Percentiles rank a stretch among this genome's conserved stretches.
phyloP scores from a whole-genome alignment of 2,888 invertebrate genomes.

The Plebejus melissa region DNA sequence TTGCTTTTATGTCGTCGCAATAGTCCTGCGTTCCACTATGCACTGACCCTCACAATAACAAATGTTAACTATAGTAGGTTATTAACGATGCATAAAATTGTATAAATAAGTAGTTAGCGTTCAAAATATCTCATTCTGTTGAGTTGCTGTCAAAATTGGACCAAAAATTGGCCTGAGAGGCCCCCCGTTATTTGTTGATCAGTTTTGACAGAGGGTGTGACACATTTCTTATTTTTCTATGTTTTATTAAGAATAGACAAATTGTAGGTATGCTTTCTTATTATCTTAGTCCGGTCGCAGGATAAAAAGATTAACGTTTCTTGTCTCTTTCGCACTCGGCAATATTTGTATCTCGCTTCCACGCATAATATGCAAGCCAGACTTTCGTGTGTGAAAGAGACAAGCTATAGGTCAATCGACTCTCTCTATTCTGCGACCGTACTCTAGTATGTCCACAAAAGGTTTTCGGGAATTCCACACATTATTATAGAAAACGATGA shows the following conservation, averaged over 20 bases:
- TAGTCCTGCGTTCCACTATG: neutral
- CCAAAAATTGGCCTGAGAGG: slow-evolving; percentile 18
- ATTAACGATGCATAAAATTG: slow-evolving; percentile 68
- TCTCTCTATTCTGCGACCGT: neutral
- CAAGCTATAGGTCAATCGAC: neutral
- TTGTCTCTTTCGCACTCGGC: neutral
- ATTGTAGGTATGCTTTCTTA: slow-evolving; percentile 10
- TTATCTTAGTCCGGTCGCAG: neutral
- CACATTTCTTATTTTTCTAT: slow-evolving; percentile 20
- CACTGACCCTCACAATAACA: slow-evolving; percentile 35
- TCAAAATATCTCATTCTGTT: slow-evolving; percentile 45
- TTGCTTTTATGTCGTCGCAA: neutral
- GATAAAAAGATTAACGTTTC: neutral
- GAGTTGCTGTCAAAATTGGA: slow-evolving; percentile 24
- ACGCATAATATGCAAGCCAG: no score
- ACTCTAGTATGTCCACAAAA: neutral
- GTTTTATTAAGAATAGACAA: slow-evolving; percentile 3
- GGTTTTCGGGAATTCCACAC: neutral
- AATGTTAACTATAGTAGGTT: slow-evolving; percentile 51
- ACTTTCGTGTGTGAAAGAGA: neutral
- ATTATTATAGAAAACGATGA: neutral
- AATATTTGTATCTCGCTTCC: no score
- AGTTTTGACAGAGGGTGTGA: slow-evolving; percentile 23
- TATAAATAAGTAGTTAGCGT: slow-evolving; percentile 73
- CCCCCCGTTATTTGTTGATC: neutral